Conservation (phyloP, 2,113 vertebrate species). For the Misgurnus mizolepis region DNA sequence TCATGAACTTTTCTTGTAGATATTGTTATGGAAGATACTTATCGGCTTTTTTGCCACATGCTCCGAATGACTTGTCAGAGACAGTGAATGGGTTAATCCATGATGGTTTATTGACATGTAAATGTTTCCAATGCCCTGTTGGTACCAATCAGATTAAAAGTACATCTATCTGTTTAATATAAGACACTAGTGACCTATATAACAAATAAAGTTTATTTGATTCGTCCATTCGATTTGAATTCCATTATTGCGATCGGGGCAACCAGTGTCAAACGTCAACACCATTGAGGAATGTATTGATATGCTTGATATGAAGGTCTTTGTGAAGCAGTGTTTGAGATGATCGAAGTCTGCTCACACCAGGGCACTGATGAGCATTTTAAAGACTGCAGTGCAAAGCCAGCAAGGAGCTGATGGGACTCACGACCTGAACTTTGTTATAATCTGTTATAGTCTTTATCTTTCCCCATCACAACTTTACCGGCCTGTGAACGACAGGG, state of each 20-base stretch:
- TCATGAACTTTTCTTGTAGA: slow-evolving; percentile 10
- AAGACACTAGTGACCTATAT: no score
- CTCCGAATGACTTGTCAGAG: background rate
- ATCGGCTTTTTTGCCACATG: background rate
- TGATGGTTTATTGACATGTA: background rate
- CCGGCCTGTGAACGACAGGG: slow-evolving; percentile 16
- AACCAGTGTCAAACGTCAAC: background rate
- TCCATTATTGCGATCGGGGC: background rate
- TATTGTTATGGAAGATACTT: background rate
- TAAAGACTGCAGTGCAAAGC: background rate
- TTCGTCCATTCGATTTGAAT: background rate
- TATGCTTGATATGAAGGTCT: background rate
- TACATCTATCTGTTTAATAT: no score
- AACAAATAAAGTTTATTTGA: no score
- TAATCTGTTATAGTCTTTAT: background rate
- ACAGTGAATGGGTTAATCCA: background rate
- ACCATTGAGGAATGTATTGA: background rate
- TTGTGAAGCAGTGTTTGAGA: background rate
- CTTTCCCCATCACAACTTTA: background rate
- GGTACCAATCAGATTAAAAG: no score
- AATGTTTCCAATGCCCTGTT: no score
- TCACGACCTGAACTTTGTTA: slow-evolving; percentile 10
- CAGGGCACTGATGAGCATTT: background rate
- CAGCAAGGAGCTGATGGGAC: background rate
- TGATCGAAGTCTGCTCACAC: background rate